phyloP scores from a whole-genome alignment of 2,113 vertebrate species.

The Tamias sibiricus region DNA sequence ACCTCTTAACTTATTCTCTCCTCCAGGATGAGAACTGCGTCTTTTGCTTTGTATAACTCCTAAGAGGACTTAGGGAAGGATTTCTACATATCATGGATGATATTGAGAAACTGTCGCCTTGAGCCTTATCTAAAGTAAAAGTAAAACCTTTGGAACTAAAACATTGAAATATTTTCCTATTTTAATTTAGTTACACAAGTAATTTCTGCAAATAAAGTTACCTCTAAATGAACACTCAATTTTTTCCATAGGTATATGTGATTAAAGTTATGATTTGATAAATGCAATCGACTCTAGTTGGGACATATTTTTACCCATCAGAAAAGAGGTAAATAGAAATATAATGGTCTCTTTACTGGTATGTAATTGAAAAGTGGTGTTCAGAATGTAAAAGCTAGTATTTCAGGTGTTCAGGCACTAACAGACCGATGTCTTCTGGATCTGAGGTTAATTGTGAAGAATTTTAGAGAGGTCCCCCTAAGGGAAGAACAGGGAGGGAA shows the following conservation, averaged over 20 bases:
- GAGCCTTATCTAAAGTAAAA: background rate
- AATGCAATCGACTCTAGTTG: background rate
- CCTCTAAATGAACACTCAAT: background rate
- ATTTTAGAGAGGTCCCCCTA: background rate
- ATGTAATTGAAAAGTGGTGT: background rate
- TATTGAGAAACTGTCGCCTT: background rate
- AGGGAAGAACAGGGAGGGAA: background rate
- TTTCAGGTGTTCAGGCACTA: background rate
- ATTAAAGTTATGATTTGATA: background rate
- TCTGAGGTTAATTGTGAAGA: background rate
- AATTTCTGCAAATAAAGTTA: background rate
- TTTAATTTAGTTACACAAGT: background rate
- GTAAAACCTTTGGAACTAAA: background rate
- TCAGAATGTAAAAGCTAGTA: background rate
- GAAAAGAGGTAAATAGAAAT: background rate
- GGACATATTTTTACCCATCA: background rate
- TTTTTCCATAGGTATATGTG: background rate
- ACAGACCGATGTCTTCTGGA: background rate
- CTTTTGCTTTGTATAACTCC: background rate
- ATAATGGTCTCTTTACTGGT: background rate
- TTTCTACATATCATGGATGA: background rate
- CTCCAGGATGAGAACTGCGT: background rate
- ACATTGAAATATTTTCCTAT: background rate
- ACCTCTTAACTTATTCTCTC: background rate
- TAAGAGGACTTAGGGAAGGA: background rate